Conservation (phyloP, 2,888 invertebrate species). For the Eupeodes luniger region DNA sequence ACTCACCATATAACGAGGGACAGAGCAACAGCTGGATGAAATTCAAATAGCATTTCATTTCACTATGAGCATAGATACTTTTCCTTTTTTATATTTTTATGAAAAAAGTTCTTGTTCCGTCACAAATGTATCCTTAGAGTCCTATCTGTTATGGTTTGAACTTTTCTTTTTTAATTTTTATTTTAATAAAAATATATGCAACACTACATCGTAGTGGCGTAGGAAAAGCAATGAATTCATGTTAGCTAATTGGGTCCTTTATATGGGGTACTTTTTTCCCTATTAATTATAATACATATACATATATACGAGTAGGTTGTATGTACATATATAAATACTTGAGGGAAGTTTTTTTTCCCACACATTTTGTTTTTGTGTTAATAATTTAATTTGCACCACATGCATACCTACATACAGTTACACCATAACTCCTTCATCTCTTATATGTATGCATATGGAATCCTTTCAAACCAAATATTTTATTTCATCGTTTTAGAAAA, state of each 20-base stretch:
- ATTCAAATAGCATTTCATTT: too few species aligned
- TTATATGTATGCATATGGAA: background rate
- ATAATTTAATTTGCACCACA: conserved; percentile 60
- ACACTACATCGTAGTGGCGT: background rate
- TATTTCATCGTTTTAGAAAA: conserved; percentile 10
- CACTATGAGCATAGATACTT: too few species aligned
- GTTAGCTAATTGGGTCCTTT: conserved; percentile 71
- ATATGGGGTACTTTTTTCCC: conserved; percentile 22
- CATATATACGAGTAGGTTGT: background rate
- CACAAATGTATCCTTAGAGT: conserved; percentile 18
- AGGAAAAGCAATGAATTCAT: conserved; percentile 55
- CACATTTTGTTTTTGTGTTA: conserved; percentile 40
- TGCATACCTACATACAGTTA: background rate
- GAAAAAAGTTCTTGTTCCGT: background rate
- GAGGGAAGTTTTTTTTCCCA: conserved; percentile 18
- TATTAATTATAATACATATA: background rate
- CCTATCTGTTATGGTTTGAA: conserved; percentile 9
- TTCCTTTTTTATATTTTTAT: too few species aligned
- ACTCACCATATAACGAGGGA: too few species aligned
- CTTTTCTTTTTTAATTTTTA: conserved; percentile 43
- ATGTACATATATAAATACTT: background rate
- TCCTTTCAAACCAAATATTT: conserved; percentile 29
- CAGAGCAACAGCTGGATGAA: too few species aligned
- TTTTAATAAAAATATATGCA: conserved; percentile 27
- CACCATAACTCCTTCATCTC: background rate